A percentile compares a stretch with the other conserved stretches of the same genome.
These are phyloP conservation scores for Onychomys leucogaster DNA, from an alignment of 2,797 vertebrate genomes.

Conservation along the genomic window DNA sequence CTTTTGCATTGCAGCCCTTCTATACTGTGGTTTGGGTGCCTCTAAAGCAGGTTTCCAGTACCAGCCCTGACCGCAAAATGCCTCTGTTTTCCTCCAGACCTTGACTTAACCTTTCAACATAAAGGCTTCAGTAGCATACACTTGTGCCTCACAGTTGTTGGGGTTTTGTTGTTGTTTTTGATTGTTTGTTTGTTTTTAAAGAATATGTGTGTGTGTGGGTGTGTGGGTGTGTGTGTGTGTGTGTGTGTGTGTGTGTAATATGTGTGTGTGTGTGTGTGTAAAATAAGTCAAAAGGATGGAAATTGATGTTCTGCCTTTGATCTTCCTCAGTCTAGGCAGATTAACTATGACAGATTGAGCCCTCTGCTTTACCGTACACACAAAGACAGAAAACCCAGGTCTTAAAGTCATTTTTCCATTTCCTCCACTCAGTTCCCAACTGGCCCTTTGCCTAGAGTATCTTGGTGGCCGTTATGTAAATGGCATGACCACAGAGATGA, in stretches of 20 bases:
- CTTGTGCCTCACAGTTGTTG: neutral
- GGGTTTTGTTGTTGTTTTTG: neutral
- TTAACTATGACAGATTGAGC: neutral
- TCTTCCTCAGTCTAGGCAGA: neutral
- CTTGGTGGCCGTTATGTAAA: neutral
- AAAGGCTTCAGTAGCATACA: neutral
- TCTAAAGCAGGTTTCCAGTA: neutral
- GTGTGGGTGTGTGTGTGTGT: too few relatives aligned
- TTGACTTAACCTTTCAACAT: neutral
- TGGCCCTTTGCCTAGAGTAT: neutral
- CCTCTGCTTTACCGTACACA: neutral
- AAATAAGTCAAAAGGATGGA: neutral
- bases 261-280: too few relatives aligned
- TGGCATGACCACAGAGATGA: neutral
- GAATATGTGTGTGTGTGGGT: too few relatives aligned
- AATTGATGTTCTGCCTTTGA: neutral
- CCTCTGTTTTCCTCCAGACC: neutral
- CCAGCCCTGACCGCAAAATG: neutral
- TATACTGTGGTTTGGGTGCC: accelerated
- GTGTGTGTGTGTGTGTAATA: too few relatives aligned
- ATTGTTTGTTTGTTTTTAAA: neutral
- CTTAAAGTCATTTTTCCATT: neutral
- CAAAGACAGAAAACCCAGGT: neutral
- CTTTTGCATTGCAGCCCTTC: neutral
- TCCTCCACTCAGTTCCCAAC: neutral